Evolutionary conservation across 2,113 vertebrate genomes (phyloP).

Genomic region (Vicugna pacos): DNA sequence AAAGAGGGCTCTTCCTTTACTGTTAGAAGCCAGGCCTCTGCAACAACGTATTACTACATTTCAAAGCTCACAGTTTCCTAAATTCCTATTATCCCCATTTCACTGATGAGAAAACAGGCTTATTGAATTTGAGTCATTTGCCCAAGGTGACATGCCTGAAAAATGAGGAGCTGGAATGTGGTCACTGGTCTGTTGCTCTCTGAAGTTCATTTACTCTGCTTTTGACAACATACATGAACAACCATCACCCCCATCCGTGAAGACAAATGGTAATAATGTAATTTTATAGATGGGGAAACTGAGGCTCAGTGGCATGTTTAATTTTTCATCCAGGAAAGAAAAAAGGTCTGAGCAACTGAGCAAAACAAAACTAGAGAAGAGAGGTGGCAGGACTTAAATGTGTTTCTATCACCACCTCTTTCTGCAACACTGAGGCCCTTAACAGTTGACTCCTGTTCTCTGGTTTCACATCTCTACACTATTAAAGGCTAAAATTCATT

Average conservation of each 20-base stretch:
- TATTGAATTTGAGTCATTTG: background rate
- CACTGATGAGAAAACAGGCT: background rate
- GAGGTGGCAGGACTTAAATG: background rate
- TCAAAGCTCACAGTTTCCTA: background rate
- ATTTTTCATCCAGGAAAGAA: background rate
- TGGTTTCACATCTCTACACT: background rate
- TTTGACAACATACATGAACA: background rate
- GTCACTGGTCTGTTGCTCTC: background rate
- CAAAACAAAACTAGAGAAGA: background rate
- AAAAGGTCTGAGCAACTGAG: background rate
- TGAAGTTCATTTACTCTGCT: background rate
- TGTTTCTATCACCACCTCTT: background rate
- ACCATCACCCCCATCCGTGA: background rate
- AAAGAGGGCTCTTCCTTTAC: background rate
- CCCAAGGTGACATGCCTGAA: background rate
- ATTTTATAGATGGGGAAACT: background rate
- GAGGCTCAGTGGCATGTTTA: background rate
- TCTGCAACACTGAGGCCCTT: fast-evolving
- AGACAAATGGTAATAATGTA: background rate
- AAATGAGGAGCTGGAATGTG: background rate
- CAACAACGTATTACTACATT: background rate
- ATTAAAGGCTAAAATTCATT: background rate
- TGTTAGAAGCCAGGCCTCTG: background rate
- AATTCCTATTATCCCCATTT: background rate
- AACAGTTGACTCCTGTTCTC: background rate